Conservation (phyloP, 2,797 vertebrate genomes). For the Podarcis lilfordi region DNA sequence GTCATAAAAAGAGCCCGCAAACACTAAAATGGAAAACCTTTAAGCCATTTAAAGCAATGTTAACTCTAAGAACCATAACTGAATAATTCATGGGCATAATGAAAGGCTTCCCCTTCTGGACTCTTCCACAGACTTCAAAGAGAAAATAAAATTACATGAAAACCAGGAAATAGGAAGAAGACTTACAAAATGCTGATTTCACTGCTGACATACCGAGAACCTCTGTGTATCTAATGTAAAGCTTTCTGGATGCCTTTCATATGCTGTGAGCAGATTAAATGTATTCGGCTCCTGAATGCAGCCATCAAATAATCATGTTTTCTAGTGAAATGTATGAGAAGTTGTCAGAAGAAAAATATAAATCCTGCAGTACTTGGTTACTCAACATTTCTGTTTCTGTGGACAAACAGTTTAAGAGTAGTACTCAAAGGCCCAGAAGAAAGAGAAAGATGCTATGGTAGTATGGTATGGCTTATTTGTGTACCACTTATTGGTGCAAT, state of each 20-base stretch:
- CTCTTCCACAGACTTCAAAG: constrained; percentile 68
- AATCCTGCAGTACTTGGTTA: neutral
- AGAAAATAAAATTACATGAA: constrained; percentile 63
- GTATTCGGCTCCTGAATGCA: constrained; percentile 45
- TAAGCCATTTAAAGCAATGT: constrained; percentile 71
- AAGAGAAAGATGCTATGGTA: neutral
- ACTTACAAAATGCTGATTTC: constrained; percentile 50
- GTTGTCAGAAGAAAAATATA: constrained; percentile 40
- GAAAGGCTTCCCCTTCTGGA: constrained; percentile 67
- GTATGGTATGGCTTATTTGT: too few relatives aligned
- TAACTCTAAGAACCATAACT: constrained; percentile 63
- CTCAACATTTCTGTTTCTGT: constrained; percentile 8
- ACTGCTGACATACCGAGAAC: constrained; percentile 54
- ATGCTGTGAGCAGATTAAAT: constrained; percentile 43
- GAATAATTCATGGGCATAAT: constrained; percentile 73
- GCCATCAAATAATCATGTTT: constrained; percentile 38
- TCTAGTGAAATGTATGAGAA: neutral
- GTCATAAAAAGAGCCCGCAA: constrained; percentile 59
- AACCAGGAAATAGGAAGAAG: constrained; percentile 54
- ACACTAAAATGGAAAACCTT: constrained; percentile 67
- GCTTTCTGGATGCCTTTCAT: constrained; percentile 50
- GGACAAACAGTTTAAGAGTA: constrained; percentile 16
- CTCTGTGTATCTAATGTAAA: constrained; percentile 49
- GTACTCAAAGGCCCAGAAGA: neutral
- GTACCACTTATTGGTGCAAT: too few relatives aligned